A percentile compares a stretch with the other conserved stretches of the same genome.
These are phyloP conservation scores for Hypsibius dujardini DNA, from an alignment of 1,140 invertebrate species.

Conservation along the genomic window DNA sequence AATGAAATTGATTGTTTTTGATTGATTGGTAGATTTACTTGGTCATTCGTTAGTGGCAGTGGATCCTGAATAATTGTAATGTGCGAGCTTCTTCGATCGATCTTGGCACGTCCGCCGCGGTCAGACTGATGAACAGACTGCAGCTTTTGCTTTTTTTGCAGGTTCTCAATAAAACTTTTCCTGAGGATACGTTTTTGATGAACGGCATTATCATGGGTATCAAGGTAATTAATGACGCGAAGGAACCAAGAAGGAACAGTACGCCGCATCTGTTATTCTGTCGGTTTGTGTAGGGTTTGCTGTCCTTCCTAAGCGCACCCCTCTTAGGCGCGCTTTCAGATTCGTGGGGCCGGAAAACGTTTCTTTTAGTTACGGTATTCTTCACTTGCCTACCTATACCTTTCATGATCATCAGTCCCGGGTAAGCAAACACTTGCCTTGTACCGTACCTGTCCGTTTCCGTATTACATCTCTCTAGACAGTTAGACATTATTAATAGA, in stretches of 20 bases:
- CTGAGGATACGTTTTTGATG: slow-evolving; percentile 96
- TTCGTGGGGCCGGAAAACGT: slow-evolving; percentile 93
- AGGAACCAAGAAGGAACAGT: slow-evolving; percentile 17
- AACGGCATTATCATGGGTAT: slow-evolving; percentile 98
- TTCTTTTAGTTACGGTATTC: slow-evolving; percentile 91
- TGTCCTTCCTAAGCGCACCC: slow-evolving; percentile 84
- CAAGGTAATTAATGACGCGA: slow-evolving; percentile 44
- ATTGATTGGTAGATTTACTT: slow-evolving; percentile 17
- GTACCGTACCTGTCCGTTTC: slow-evolving; percentile 19
- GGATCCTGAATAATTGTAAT: slow-evolving; percentile 17
- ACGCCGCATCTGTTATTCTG: background rate
- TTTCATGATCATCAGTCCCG: slow-evolving; percentile 93
- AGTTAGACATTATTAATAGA: slow-evolving; percentile 1
- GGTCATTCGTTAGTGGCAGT: slow-evolving; percentile 13
- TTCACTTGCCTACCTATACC: slow-evolving; percentile 98
- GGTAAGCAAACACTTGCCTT: slow-evolving; percentile 38
- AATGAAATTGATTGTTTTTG: slow-evolving; percentile 16
- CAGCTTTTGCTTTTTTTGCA: slow-evolving; percentile 37
- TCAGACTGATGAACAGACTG: too few species aligned
- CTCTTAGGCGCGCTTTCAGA: slow-evolving; percentile 90
- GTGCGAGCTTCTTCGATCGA: background rate
- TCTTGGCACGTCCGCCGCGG: too few species aligned
- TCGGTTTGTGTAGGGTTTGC: background rate
- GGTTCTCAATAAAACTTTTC: slow-evolving; percentile 89
- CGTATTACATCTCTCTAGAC: slow-evolving; percentile 4